Base-by-base conservation (phyloP, 35 echinoderm and acorn worm species). In the Lytechinus pictus region DNA sequence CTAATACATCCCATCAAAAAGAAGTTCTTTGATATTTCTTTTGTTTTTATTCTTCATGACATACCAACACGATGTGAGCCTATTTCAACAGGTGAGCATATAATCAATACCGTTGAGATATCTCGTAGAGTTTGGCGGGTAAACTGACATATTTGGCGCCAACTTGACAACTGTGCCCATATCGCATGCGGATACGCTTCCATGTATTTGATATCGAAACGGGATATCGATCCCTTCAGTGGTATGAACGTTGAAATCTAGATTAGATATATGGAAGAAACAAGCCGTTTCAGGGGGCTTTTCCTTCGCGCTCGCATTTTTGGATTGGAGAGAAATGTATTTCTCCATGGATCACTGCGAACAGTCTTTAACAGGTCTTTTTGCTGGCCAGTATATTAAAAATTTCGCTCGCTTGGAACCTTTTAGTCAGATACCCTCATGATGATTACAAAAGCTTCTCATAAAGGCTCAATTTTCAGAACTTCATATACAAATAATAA, bases 91-190 rank as follows among this genome's bases (percentile, higher is more conserved):
- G 66, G 66, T 79, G 66, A 79, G 66, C 66, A 79, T 79, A 79
- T 79, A 79, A 79, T 79, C 66, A n/a, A 79, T 79, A 79, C 66
- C 66, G 66, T n/a, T 19, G 66, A 79, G 66, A 79, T 79, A 79
- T 79, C 1, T 6, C n/a, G 66, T 79, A 16, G 19, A n/a, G 1
- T 79, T 79, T 79, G 66, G 19, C n/a, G 66, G 19, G 66, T 79
- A 79, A n/a, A 79, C n/a, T 79, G 66, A 79, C 66, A 79, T 24
- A 79, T 79, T 79, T 19, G 19, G 66, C 66, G 66, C 66, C 66
- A 5, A 79, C 16, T 8, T 79, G 66, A 16, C 21, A 79, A 79
- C 66, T 6, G 66, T 79, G 66, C 66, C 66, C 66, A 6, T 79
- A 79, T 79, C 66, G 66, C 16, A 79, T 79, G 66, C 66, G 19